Conservation (phyloP, 1,140 invertebrate genomes). For the Geopemphigus sp. region DNA sequence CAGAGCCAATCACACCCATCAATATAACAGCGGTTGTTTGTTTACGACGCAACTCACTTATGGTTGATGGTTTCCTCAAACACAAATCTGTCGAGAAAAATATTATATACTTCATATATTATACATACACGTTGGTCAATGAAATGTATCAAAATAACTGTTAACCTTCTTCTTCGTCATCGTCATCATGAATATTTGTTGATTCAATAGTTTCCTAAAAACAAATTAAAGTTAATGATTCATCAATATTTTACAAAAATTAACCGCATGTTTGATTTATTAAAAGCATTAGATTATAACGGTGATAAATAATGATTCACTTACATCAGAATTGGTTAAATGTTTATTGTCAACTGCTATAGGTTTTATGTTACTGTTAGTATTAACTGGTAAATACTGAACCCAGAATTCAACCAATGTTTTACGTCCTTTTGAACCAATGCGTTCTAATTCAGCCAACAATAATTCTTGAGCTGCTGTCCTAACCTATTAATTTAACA, state of each 20-base stretch:
- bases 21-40: constrained; percentile 96
- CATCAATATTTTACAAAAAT: too few relatives aligned
- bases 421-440: constrained; percentile 90
- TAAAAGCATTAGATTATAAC: too few relatives aligned
- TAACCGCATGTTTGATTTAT: too few relatives aligned
- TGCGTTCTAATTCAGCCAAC: constrained; percentile 85
- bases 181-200: constrained; percentile 64
- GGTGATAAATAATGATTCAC: constrained; percentile 1
- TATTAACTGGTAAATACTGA: constrained; percentile 77
- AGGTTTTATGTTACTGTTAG: constrained; percentile 1
- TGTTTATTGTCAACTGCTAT: neutral
- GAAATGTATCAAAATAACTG: neutral
- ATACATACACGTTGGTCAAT: too few relatives aligned
- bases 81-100: constrained; percentile 57
- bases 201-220: constrained; percentile 43
- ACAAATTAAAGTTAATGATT: too few relatives aligned
- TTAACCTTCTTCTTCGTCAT: constrained; percentile 73
- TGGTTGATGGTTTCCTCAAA: constrained; percentile 75
- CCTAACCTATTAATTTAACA: constrained; percentile 65
- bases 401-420: constrained; percentile 91
- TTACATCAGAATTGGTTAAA: constrained; percentile 37
- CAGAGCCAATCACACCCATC: constrained; percentile 93
- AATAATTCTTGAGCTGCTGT: constrained; percentile 95
- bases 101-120: neutral
- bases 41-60: constrained; percentile 85